Evolutionary conservation across 2,113 vertebrate species (phyloP), one percentile per base, ranked within the genome.

Genomic region (Siniperca chuatsi): DNA sequence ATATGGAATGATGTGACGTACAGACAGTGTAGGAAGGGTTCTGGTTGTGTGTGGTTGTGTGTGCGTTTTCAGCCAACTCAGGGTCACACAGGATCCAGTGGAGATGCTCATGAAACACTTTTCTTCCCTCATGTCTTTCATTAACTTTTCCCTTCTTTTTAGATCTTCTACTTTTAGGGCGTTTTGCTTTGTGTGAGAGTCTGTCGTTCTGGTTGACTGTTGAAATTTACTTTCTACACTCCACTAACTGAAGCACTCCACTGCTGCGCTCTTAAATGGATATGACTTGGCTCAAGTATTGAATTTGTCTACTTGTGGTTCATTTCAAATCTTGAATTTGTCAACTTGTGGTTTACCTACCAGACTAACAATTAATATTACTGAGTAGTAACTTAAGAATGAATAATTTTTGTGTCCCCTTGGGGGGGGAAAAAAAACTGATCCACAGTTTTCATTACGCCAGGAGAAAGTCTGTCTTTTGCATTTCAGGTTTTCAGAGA

Each of bases 231-330:
- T 79, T 18, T 85, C 52, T 76, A 69, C 91, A 92, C 91, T 93
- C 94, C 89, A 50, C 12, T 75, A 73, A 75, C 75, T 48, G 76
- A 76, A 92, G 84, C 87, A 79, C 91, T 92, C 90, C 78, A n/a
- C 48, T 11, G 46, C 83, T 75, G 21, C 8, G 65, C 73, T 83
- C 48, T 69, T 48, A 8, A 75, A 83, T 4, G 6, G 7, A 2
- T 57, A 46, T 7, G 52, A 68, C 82, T 69, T 5, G 66, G 69
- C 78, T 81, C 25, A 44, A 84, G 44, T 37, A 13, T 20, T 40
- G 2, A 79, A 77, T 76, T 55, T 18, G 18, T 78, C 75, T 33
- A 44, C 65, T 35, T 50, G 20, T 55, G 50, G 66, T 48, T 69
- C 44, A 50, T 7, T 23, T 75, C n/a, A 65, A 69, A 42, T 29